Conservation (phyloP, 2,888 invertebrate species). For the Phyllotreta striolata region DNA sequence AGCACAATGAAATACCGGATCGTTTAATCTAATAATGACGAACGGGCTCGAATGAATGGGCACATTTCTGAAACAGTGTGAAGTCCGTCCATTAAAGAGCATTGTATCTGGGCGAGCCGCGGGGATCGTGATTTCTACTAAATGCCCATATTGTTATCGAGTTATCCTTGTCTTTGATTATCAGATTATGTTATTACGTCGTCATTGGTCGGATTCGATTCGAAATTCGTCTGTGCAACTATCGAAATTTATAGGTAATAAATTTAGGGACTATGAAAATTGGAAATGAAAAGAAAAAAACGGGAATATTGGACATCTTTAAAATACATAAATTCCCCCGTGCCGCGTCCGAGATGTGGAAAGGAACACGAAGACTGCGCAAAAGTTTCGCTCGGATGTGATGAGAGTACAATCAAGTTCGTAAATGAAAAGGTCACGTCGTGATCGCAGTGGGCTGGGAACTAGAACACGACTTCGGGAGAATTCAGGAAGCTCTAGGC, state of each 20-base stretch:
- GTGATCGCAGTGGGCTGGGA: conserved; percentile 57
- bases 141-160: conserved; percentile 60
- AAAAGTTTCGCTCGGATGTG: conserved; percentile 25
- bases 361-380: conserved; percentile 2
- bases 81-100: conserved; percentile 58
- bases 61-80: conserved; percentile 62
- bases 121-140: conserved; percentile 48
- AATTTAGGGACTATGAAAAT: too few species aligned
- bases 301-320: too few species aligned
- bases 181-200: conserved; percentile 34
- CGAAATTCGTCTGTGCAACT: too few species aligned
- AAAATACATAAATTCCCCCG: too few species aligned
- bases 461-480: conserved; percentile 57
- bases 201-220: conserved; percentile 24
- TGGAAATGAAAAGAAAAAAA: too few species aligned
- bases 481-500: conserved; percentile 50
- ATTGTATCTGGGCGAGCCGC: conserved; percentile 49
- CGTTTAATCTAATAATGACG: conserved; percentile 43
- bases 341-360: too few species aligned
- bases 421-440: conserved; percentile 53
- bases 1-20: conserved; percentile 33
- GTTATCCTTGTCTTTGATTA: conserved; percentile 58
- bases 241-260: too few species aligned
- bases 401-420: conserved; percentile 38
- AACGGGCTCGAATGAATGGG: conserved; percentile 55